phyloP scores from a whole-genome alignment of 2,888 invertebrate genomes.

The Pyrrhopygopsis socrates region DNA sequence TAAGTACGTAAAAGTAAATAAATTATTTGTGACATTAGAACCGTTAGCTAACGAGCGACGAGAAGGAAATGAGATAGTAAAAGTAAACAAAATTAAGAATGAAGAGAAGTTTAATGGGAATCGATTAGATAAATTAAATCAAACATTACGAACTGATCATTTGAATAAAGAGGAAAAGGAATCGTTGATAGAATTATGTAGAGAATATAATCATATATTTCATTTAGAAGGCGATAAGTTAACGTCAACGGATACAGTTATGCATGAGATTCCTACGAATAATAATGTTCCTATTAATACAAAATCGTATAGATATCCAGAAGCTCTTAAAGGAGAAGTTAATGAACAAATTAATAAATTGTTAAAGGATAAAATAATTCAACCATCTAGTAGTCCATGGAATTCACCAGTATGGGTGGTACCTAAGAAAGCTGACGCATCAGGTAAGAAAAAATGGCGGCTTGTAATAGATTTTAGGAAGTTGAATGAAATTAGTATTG shows the following conservation, averaged over 20 bases:
- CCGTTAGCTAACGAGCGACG: no score
- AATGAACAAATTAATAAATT: constrained; percentile 38
- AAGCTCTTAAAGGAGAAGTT: constrained; percentile 74
- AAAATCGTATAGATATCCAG: constrained; percentile 69
- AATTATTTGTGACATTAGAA: no score
- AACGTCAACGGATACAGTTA: constrained; percentile 46
- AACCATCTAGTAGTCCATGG: constrained; percentile 76
- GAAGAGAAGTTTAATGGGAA: no score
- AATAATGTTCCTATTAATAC: constrained; percentile 10
- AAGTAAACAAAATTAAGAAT: no score
- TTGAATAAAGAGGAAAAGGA: constrained; percentile 69
- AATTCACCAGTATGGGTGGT: constrained; percentile 75
- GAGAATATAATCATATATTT: constrained; percentile 75
- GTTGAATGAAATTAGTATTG: no score
- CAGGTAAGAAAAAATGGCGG: constrained; percentile 70
- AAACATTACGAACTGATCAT: constrained; percentile 59
- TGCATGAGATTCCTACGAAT: constrained; percentile 66
- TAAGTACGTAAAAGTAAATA: no score
- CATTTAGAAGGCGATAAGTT: constrained; percentile 65
- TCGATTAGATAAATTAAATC: no score
- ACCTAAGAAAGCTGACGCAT: constrained; percentile 71
- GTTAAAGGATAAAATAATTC: constrained; percentile 57
- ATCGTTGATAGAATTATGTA: constrained; percentile 61
- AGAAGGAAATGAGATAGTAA: no score
- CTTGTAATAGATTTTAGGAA: constrained; percentile 57